phyloP scores from a whole-genome alignment of 2,888 invertebrate genomes.

The Drosophila mulleri region DNA sequence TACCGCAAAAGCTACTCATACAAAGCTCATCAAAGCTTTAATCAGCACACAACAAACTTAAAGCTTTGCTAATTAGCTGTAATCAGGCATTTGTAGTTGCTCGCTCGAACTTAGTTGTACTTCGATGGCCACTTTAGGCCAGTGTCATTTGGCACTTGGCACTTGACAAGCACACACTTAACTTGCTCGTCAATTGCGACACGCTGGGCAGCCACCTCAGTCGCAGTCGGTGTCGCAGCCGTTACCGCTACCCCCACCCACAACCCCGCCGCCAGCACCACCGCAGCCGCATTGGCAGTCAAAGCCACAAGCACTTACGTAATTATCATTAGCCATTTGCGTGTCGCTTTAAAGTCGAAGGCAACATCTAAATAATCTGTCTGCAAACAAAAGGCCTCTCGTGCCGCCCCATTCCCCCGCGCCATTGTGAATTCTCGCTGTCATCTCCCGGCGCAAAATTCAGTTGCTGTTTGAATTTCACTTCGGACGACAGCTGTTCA shows the following conservation, averaged over 20 bases:
- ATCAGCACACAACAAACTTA: neutral
- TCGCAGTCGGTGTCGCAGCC: neutral
- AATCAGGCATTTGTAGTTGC: neutral
- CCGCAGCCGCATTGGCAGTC: slow-evolving; percentile 3
- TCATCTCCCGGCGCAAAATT: slow-evolving; percentile 6
- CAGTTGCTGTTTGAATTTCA: slow-evolving; percentile 43
- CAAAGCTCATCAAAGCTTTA: neutral
- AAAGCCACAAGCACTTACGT: slow-evolving; percentile 38
- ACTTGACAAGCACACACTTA: slow-evolving; percentile 19
- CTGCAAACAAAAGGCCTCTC: slow-evolving; percentile 50
- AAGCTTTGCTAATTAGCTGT: neutral
- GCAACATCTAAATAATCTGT: slow-evolving; percentile 53
- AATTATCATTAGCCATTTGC: slow-evolving; percentile 72
- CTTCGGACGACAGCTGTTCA: slow-evolving; percentile 68
- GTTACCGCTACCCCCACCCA: neutral
- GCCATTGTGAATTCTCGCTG: neutral
- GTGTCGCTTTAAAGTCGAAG: slow-evolving; percentile 64
- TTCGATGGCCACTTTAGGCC: slow-evolving; percentile 2
- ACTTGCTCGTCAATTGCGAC: slow-evolving; percentile 29
- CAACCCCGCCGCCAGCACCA: neutral
- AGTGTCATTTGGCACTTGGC: slow-evolving; percentile 29
- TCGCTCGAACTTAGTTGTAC: neutral
- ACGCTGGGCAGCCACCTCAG: slow-evolving; percentile 37
- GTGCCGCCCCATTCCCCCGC: neutral
- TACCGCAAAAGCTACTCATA: too few species aligned